phyloP scores from a whole-genome alignment of 2,888 invertebrate genomes.

The Octonoba sinensis region DNA sequence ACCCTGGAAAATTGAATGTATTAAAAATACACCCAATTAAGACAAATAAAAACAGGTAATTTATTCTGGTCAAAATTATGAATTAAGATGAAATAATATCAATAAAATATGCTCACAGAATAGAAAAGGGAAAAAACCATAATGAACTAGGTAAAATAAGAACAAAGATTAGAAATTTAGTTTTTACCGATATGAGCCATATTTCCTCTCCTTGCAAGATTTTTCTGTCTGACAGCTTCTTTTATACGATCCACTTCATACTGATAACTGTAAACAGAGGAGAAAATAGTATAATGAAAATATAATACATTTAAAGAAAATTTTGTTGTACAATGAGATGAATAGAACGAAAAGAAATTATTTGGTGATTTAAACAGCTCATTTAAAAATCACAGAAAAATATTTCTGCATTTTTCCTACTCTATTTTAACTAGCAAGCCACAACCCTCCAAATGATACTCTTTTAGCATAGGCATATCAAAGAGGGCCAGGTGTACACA shows the following conservation, averaged over 20 bases:
- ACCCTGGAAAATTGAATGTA: not conserved
- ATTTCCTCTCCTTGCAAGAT: conserved; percentile 93
- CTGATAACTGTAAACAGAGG: conserved; percentile 79
- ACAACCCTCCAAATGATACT: too few relatives aligned
- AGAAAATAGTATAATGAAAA: not conserved
- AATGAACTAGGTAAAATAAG: not conserved
- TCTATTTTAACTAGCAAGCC: too few relatives aligned
- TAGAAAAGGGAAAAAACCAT: too few relatives aligned
- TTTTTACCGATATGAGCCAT: conserved; percentile 89
- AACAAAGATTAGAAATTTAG: not conserved
- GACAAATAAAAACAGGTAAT: not conserved
- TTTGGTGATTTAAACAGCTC: not conserved
- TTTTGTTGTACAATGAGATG: not conserved
- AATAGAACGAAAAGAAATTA: not conserved
- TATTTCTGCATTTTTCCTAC: too few relatives aligned
- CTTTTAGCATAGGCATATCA: too few relatives aligned
- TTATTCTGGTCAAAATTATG: not conserved
- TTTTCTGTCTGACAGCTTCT: conserved; percentile 99
- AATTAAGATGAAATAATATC: not conserved
- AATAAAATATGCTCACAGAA: not conserved
- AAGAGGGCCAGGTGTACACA: too few relatives aligned
- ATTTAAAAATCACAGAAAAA: too few relatives aligned
- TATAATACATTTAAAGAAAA: not conserved
- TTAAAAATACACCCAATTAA: not conserved
- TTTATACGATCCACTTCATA: conserved; percentile 99